Evolutionary conservation across 1,140 invertebrate species (phyloP).

Genomic region (Dufourea novaeangliae): DNA sequence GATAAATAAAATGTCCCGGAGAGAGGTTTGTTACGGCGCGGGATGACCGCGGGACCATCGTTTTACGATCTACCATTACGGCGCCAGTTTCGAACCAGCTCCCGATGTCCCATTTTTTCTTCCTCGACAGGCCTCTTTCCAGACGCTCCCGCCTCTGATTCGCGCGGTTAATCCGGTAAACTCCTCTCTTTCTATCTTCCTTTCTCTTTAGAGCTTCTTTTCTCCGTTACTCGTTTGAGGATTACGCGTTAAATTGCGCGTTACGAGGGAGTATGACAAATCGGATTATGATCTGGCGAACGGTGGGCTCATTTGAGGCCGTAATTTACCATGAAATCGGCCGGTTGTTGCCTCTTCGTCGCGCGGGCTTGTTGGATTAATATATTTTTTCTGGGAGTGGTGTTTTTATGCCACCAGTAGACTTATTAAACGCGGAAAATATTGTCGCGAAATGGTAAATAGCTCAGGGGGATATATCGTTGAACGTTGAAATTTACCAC

Average conservation of each 20-base stretch:
- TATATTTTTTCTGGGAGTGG: not conserved
- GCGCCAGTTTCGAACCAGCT: slow-evolving; percentile 16
- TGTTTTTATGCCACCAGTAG: slow-evolving; percentile 1
- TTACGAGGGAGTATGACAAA: slow-evolving; percentile 37
- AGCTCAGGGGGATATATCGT: too few species aligned
- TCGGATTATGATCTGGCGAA: slow-evolving; percentile 19
- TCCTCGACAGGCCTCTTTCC: slow-evolving; percentile 27
- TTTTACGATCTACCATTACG: slow-evolving; percentile 59
- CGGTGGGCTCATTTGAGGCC: slow-evolving; percentile 3
- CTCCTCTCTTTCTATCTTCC: not conserved
- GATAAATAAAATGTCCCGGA: slow-evolving; percentile 55
- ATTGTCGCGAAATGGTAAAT: not conserved
- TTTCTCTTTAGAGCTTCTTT: too few species aligned
- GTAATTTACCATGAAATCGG: slow-evolving; percentile 33
- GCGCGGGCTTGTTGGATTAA: slow-evolving; percentile 7
- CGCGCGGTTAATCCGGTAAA: not conserved
- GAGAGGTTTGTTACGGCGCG: slow-evolving; percentile 2
- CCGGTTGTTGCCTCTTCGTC: not conserved
- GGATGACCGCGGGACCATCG: slow-evolving; percentile 25
- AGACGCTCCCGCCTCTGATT: slow-evolving; percentile 9
- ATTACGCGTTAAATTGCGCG: slow-evolving; percentile 36
- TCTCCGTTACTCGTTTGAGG: not conserved
- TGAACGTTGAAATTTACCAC: not conserved
- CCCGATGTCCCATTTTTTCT: slow-evolving; percentile 32
- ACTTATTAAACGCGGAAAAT: slow-evolving; percentile 18